A percentile compares a stretch with the other conserved stretches of the same genome.
Conservation (phyloP, 2,888 invertebrate genomes). For the Andrena bicolor region DNA sequence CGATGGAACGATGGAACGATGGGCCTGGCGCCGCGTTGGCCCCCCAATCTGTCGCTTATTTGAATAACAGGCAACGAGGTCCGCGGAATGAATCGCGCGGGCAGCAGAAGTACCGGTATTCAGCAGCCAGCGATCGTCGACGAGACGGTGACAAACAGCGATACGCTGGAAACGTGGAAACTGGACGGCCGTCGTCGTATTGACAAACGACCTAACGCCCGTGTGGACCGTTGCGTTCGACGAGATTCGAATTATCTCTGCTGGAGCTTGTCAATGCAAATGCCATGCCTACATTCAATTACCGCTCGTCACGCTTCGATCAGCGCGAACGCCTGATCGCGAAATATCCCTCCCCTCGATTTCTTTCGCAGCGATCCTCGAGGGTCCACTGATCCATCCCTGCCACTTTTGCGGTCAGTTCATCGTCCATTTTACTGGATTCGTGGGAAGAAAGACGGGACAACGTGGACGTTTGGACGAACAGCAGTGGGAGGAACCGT, state of each 20-base stretch:
- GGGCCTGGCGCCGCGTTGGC: constrained; percentile 27
- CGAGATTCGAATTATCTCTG: constrained; percentile 85
- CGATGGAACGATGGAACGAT: constrained; percentile 25
- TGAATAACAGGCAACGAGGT: constrained; percentile 57
- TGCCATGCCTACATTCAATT: constrained; percentile 84
- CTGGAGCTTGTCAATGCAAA: constrained; percentile 84
- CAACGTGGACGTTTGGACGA: too few species aligned
- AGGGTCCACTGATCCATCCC: not conserved
- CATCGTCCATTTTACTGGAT: too few species aligned
- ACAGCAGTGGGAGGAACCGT: too few species aligned
- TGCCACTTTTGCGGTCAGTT: not conserved
- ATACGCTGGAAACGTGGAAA: constrained; percentile 75
- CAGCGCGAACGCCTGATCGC: constrained; percentile 67
- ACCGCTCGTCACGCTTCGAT: constrained; percentile 84
- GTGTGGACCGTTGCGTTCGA: constrained; percentile 82
- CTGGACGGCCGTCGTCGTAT: constrained; percentile 84
- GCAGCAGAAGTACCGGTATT: constrained; percentile 68
- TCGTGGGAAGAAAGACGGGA: too few species aligned
- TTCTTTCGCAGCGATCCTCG: constrained; percentile 27
- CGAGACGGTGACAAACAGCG: constrained; percentile 79
- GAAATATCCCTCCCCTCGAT: constrained; percentile 35
- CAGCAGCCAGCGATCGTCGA: constrained; percentile 68
- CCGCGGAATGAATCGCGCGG: constrained; percentile 66
- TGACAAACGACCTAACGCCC: constrained; percentile 84
- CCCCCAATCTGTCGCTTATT: constrained; percentile 51